Evolutionary conservation across 37 sponge, comb jelly and placozoan genomes (phyloP), one percentile per base, ranked within the genome.

Genomic region (Geodia barretti): DNA sequence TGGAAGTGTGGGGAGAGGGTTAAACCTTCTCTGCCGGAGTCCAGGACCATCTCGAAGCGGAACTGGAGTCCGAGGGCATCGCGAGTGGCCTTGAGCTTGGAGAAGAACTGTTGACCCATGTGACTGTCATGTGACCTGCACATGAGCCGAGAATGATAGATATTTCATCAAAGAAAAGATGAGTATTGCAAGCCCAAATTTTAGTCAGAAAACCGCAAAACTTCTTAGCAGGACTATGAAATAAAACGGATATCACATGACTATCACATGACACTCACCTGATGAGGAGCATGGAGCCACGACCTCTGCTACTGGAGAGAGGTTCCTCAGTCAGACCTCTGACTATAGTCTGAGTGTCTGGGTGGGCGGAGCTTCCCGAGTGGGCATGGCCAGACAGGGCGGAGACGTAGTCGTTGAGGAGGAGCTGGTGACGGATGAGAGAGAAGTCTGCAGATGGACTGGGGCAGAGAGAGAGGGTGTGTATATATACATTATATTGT

Each of bases 21-120:
- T 2, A 89, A 33, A 20, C 34, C 32, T 3, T 65, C 39, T 19
- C 41, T 63, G 0, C 91, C 88, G 30, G 83, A 74, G 79, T 96
- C 93, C 32, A 82, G 72, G n/a, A 96, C 75, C 41, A 96, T 66
- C 62, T 89, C 96, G 76, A 96, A 96, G 4, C 96, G 91, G 65
- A 84, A 90, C 64, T 80, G 66, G 39, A 96, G 83, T 0, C 96
- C 96, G 39, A 89, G 76, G 0, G 71, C 36, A 39, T 96, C 91
- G 24, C 91, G 70, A 33, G 86, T 83, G 0, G 76, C 75, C 28
- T 37, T 82, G 40, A 93, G 42, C 43, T 83, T 62, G 42, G 74
- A 75, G 64, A 76, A 79, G 64, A 79, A 74, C 25, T 64, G 41
- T 31, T 30, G 39, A 8, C 73, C 85, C 14, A 81, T 25, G 8